Conservation (phyloP, 1,140 invertebrate genomes). For the Euglossa dilemma region DNA sequence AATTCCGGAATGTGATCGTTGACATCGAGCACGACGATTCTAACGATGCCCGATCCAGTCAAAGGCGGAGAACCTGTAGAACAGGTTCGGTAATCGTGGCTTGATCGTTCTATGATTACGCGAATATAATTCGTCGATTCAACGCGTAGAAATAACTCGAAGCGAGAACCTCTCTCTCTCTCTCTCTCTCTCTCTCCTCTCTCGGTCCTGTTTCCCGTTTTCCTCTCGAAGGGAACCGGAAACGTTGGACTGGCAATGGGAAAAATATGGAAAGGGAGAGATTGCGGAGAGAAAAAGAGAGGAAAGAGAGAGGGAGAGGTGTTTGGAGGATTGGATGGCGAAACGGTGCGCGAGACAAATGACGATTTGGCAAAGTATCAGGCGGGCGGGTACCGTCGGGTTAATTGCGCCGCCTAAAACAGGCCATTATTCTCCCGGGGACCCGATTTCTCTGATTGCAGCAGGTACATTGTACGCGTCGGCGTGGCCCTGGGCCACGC, state of each 20-base stretch:
- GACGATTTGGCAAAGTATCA: slow-evolving; percentile 30
- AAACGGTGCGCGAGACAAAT: slow-evolving; percentile 31
- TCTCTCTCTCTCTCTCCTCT: not conserved
- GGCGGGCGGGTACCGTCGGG: slow-evolving; percentile 10
- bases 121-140: not conserved
- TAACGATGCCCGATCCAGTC: slow-evolving; percentile 93
- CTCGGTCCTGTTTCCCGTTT: too few relatives aligned
- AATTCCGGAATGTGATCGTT: slow-evolving; percentile 96
- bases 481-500: slow-evolving; percentile 64
- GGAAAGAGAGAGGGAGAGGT: not conserved
- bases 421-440: slow-evolving; percentile 55
- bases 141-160: slow-evolving; percentile 1
- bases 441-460: slow-evolving; percentile 61
- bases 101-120: slow-evolving; percentile 33
- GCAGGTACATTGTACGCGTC: slow-evolving; percentile 50
- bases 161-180: not conserved
- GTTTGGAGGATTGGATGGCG: not conserved
- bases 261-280: too few relatives aligned
- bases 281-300: too few relatives aligned
- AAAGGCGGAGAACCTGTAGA: slow-evolving; percentile 92
- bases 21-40: slow-evolving; percentile 94
- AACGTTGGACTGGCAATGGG: too few relatives aligned
- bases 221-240: too few relatives aligned
- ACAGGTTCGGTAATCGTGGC: slow-evolving; percentile 59
- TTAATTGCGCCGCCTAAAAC: slow-evolving; percentile 67